phyloP scores from a whole-genome alignment of 2,797 vertebrate species.

The Sciurus vulgaris region DNA sequence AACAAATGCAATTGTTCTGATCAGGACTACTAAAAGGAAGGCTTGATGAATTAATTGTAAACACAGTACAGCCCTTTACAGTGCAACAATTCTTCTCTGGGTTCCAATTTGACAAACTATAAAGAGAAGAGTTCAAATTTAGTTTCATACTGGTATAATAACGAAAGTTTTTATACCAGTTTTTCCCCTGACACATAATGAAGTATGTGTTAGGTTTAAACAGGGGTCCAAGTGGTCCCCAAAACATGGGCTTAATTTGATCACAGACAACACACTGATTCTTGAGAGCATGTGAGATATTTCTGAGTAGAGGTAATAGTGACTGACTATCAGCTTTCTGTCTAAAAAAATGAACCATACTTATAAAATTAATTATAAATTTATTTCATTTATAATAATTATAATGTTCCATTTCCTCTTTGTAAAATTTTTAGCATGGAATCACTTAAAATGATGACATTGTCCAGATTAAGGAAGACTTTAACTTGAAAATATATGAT shows the following conservation, averaged over 20 bases:
- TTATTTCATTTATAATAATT: conserved; percentile 37
- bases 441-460: not conserved
- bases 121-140: conserved; percentile 63
- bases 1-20: conserved; percentile 64
- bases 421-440: not conserved
- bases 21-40: conserved; percentile 46
- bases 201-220: not conserved
- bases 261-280: not conserved
- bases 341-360: not conserved
- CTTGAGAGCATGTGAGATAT: not conserved
- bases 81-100: not conserved
- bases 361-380: conserved; percentile 27
- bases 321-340: not conserved
- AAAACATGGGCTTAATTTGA: not conserved
- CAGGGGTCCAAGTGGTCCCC: not conserved
- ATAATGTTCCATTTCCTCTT: not conserved
- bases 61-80: not conserved
- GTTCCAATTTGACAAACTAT: conserved; percentile 45
- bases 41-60: conserved; percentile 69
- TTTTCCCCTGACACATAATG: too few species aligned
- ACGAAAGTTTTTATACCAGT: conserved; percentile 59
- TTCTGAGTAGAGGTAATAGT: not conserved
- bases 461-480: not conserved
- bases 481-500: not conserved
- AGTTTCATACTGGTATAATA: conserved; percentile 13